These are phyloP conservation scores for Diprion similis DNA, from an alignment of 1,140 invertebrate species.

Conservation along the genomic window DNA sequence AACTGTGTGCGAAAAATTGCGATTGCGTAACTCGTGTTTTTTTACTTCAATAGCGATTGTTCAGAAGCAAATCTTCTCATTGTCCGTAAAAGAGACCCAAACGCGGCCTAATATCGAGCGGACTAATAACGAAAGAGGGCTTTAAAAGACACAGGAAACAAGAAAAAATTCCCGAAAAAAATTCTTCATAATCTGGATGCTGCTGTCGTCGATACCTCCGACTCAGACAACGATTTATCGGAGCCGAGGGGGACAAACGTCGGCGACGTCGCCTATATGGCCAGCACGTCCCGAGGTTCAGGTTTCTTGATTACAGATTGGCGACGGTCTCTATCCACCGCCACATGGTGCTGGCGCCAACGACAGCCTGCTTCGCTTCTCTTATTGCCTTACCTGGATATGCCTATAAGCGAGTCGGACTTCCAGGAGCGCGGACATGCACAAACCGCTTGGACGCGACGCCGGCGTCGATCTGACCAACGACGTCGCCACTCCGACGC, in stretches of 20 bases:
- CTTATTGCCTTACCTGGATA: constrained; percentile 37
- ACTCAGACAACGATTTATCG: constrained; percentile 1
- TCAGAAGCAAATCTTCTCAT: too few species aligned
- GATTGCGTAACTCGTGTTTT: too few species aligned
- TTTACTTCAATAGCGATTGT: too few species aligned
- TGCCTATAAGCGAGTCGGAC: too few species aligned
- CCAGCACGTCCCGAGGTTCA: constrained; percentile 28
- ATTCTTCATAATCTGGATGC: constrained; percentile 16
- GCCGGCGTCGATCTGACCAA: too few species aligned
- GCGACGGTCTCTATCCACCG: constrained; percentile 20
- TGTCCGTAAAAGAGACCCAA: too few species aligned
- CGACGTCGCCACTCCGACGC: too few species aligned
- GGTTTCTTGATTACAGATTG: constrained; percentile 37
- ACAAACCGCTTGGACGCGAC: too few species aligned
- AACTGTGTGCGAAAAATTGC: too few species aligned
- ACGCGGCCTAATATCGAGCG: background rate
- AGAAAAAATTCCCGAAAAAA: constrained; percentile 16
- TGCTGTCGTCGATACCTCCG: constrained; percentile 23
- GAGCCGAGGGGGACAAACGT: constrained; percentile 14
- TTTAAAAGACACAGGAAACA: background rate
- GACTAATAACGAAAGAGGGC: background rate
- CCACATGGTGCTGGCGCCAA: constrained; percentile 43
- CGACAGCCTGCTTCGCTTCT: constrained; percentile 32
- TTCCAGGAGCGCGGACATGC: too few species aligned
- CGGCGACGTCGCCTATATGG: constrained; percentile 27